A percentile compares a stretch with the other conserved stretches of the same genome.
phyloP scores from a whole-genome alignment of 2,797 vertebrate species.

The Danio tinwini region DNA sequence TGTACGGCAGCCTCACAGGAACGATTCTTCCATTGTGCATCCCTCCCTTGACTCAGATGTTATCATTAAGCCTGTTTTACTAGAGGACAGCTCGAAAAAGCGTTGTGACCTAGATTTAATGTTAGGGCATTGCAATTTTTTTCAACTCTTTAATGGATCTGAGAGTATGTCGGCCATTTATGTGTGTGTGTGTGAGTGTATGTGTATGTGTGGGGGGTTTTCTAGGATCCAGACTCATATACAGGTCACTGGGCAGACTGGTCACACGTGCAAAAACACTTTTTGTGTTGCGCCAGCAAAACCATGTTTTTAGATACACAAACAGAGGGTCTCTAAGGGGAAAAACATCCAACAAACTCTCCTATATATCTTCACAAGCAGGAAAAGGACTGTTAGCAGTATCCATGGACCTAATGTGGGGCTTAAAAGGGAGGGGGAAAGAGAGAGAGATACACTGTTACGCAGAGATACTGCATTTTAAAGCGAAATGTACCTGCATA shows the following conservation, averaged over 20 bases:
- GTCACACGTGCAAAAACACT: conserved; percentile 22
- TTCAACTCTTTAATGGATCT: conserved; percentile 45
- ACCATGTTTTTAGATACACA: neutral
- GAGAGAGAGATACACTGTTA: conserved; percentile 20
- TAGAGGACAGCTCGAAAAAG: conserved; percentile 49
- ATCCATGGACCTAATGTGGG: conserved; percentile 5
- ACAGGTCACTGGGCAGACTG: conserved; percentile 46
- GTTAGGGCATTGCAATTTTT: conserved; percentile 18
- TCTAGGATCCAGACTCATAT: conserved; percentile 10
- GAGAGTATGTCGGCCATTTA: neutral
- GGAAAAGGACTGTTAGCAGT: conserved; percentile 2
- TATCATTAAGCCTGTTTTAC: neutral
- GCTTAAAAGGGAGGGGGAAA: conserved; percentile 51
- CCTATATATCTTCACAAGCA: neutral
- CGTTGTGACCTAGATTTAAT: conserved; percentile 67
- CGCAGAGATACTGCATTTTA: conserved; percentile 13
- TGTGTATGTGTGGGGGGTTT: neutral
- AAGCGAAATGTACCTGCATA: conserved; percentile 41
- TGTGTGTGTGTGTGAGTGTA: neutral
- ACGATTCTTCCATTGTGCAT: neutral
- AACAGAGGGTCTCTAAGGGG: conserved; percentile 24
- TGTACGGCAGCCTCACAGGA: neutral
- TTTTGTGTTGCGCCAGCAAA: neutral
- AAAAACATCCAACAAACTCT: conserved; percentile 1
- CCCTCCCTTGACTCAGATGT: neutral